These are phyloP conservation scores for Metopolophium dirhodum DNA, from an alignment of 1,140 invertebrate genomes.

Conservation along the genomic window DNA sequence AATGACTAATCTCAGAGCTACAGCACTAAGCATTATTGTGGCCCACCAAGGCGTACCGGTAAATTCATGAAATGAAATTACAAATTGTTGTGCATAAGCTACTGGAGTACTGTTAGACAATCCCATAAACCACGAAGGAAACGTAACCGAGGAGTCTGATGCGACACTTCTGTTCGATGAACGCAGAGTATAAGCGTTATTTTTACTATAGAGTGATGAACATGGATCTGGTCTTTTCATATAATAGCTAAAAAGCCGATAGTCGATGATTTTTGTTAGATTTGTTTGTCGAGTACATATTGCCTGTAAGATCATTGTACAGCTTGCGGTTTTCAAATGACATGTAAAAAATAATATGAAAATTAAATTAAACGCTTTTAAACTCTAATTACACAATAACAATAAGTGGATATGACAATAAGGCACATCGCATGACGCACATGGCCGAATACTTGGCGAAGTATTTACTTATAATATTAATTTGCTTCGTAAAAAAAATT, in stretches of 20 bases:
- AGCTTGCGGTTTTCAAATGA: neutral
- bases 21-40: conserved; percentile 74
- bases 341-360: too few species aligned
- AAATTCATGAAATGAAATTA: conserved; percentile 72
- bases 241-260: neutral
- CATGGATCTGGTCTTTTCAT: neutral
- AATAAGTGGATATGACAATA: too few species aligned
- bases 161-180: too few species aligned
- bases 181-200: neutral
- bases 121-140: conserved; percentile 37
- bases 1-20: conserved; percentile 70
- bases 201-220: neutral
- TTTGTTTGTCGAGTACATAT: neutral
- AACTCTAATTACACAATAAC: too few species aligned
- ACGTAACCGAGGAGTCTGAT: neutral
- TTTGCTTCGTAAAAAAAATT: too few species aligned
- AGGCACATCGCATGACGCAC: too few species aligned
- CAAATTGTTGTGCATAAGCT: conserved; percentile 69
- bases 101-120: conserved; percentile 64
- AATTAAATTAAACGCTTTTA: too few species aligned
- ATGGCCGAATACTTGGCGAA: too few species aligned
- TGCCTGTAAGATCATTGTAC: neutral
- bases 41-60: conserved; percentile 85
- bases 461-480: too few species aligned
- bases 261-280: neutral